Base-by-base conservation (phyloP, 1,140 invertebrate genomes). In the Drosophila mojavensis region DNA sequence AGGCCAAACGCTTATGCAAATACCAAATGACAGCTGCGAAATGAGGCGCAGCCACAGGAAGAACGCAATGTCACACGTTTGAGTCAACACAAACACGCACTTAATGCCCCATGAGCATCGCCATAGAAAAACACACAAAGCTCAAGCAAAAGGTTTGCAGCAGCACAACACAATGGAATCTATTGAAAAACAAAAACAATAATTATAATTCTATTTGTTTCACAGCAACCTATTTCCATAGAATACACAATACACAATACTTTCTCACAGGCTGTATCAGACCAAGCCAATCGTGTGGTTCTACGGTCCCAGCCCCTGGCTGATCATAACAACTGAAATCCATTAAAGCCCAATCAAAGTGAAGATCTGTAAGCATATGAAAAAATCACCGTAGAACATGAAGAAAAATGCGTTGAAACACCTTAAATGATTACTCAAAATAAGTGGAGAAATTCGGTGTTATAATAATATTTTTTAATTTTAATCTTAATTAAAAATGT, bases 1-100 rank as follows among this genome's bases (percentile, higher is more conserved):
- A 83, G 48, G 47, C 83, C 82, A 86, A 86, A 82, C 61, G 45
- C 70, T 81, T 89, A 89, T 89, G 84, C 65, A 83, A 88, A 88
- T 80, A 41, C 28, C n/a, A 55, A 66, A 69, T 77, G 63, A 48
- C 10, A 26, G 50, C 45, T 39, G 67, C 41, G 48, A 51, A 62
- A 24, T 45, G 51, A 63, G 54, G 20, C 65, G 47, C 43, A 63
- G 80, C 71, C 84, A 74, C 84, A 88, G 84, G 84, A 88, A 88
- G 84, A 78, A 68, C 66, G 15, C 84, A 89, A 88, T 88, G 84
- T 51, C 84, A 84, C 74, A 51, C 58, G 74, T 72, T 33, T 55
- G 17, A n/a, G 80, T 86, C 79, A 86, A 75, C 66, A 75, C 66
- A 64, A 3, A 13, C 50, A 48, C 56, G 45, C 55, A 66, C 66